A percentile compares a stretch with the other conserved stretches of the same genome.
Conservation (phyloP, 2,888 invertebrate species). For the Acleris laterana region DNA sequence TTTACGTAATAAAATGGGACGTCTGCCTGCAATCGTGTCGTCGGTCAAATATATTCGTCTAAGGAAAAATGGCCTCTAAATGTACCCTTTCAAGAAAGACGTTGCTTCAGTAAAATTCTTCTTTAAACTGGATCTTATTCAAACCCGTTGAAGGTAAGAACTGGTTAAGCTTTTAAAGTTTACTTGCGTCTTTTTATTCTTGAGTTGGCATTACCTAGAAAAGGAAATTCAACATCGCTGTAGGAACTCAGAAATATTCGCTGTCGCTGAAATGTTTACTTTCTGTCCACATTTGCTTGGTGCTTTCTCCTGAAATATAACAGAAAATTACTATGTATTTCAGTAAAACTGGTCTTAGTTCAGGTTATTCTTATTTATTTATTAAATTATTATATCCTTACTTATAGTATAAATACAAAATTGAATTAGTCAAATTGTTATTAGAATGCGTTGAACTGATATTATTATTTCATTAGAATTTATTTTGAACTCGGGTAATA, state of each 20-base stretch:
- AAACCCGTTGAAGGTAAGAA: no score
- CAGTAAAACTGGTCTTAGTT: background rate
- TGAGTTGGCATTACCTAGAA: slow-evolving; percentile 1
- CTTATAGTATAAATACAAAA: no score
- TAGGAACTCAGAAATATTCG: slow-evolving; percentile 8
- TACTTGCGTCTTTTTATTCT: no score
- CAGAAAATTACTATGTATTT: background rate
- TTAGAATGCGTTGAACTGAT: no score
- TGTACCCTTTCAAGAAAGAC: background rate
- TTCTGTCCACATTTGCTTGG: slow-evolving; percentile 19
- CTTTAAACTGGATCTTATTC: no score
- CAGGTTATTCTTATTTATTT: no score
- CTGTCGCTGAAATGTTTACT: slow-evolving; percentile 12
- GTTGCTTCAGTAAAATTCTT: no score
- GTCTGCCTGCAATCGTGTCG: slow-evolving; percentile 23
- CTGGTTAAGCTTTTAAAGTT: no score
- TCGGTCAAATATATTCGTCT: slow-evolving; percentile 31
- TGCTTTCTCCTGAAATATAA: slow-evolving; percentile 3
- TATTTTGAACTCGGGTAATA: no score
- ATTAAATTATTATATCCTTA: no score
- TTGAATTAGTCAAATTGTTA: no score
- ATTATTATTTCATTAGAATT: no score
- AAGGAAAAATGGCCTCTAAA: slow-evolving; percentile 20
- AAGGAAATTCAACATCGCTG: slow-evolving; percentile 14
- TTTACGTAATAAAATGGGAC: slow-evolving; percentile 20